These are phyloP conservation scores for Drosophila bipectinata DNA, from an alignment of 1,140 invertebrate genomes.

Conservation along the genomic window DNA sequence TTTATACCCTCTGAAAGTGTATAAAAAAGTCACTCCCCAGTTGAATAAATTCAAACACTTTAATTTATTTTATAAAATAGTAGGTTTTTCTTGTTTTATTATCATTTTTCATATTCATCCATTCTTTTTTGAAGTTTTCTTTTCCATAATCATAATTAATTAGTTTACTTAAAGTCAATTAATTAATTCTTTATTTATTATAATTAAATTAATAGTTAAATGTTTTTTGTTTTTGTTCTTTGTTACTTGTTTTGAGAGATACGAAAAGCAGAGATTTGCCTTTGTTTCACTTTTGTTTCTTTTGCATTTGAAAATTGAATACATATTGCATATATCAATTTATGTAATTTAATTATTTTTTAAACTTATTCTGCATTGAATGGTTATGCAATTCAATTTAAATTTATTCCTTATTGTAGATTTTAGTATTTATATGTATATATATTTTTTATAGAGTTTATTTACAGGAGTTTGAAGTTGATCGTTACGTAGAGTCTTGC, in stretches of 20 bases:
- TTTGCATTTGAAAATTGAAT: conserved; percentile 67
- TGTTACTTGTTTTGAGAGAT: conserved; percentile 49
- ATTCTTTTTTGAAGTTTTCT: conserved; percentile 60
- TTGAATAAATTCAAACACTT: conserved; percentile 2
- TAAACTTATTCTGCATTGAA: conserved; percentile 60
- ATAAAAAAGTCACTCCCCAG: neutral
- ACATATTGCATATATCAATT: conserved; percentile 63
- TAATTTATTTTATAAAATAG: conserved; percentile 79
- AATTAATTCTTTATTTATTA: conserved; percentile 76
- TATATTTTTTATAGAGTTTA: conserved; percentile 58
- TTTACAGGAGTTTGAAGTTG: conserved; percentile 61
- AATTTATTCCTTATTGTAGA: conserved; percentile 60
- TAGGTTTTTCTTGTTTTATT: conserved; percentile 79
- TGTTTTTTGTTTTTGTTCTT: conserved; percentile 77
- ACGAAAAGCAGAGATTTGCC: conserved; percentile 59
- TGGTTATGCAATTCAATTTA: conserved; percentile 63
- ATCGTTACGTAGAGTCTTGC: conserved; percentile 33
- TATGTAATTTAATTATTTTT: conserved; percentile 55
- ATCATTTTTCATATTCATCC: conserved; percentile 76
- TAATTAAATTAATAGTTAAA: conserved; percentile 82
- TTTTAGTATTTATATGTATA: conserved; percentile 28
- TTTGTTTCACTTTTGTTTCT: conserved; percentile 36
- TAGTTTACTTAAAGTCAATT: conserved; percentile 78
- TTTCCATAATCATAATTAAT: conserved; percentile 63
- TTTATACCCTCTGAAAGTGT: too few relatives aligned